Percentiles rank a stretch among this genome's conserved stretches.
These are phyloP conservation scores for Oreochromis aureus DNA, from an alignment of 2,113 vertebrate genomes.

Conservation along the genomic window DNA sequence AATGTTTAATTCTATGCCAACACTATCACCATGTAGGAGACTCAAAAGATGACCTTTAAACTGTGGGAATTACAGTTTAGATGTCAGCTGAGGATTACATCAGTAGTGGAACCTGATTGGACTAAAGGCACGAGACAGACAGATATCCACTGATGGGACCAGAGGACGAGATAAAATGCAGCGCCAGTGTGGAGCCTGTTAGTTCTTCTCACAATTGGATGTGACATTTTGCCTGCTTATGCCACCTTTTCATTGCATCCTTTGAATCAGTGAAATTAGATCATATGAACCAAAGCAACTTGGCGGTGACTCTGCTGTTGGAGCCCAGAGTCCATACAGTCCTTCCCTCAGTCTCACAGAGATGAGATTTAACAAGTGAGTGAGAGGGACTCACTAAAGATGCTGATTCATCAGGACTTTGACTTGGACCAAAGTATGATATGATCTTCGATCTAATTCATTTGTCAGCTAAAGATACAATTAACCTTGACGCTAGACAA, in stretches of 20 bases:
- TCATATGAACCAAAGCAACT: conserved; percentile 6
- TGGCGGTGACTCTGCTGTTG: background rate
- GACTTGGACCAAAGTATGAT: background rate
- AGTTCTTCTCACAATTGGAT: conserved; percentile 15
- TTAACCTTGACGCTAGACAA: background rate
- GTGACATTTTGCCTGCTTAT: conserved; percentile 54
- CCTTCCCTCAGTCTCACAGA: conserved; percentile 21
- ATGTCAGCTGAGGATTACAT: background rate
- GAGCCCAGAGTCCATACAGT: background rate
- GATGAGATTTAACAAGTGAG: conserved; percentile 43
- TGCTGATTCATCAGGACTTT: background rate
- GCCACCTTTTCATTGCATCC: conserved; percentile 20
- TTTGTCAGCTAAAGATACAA: background rate
- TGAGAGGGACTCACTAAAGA: conserved; percentile 11
- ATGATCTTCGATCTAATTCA: background rate
- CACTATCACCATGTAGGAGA: background rate
- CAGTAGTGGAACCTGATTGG: background rate
- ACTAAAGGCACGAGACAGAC: background rate
- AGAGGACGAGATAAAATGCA: background rate
- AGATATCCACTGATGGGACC: conserved; percentile 32
- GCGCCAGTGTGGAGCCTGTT: background rate
- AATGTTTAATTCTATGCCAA: background rate
- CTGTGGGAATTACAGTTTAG: background rate
- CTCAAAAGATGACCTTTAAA: background rate
- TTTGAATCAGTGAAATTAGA: conserved; percentile 51